Evolutionary conservation across 2,888 invertebrate species (phyloP), one percentile per base, ranked within the genome.

Genomic region (Norana najaformis): DNA sequence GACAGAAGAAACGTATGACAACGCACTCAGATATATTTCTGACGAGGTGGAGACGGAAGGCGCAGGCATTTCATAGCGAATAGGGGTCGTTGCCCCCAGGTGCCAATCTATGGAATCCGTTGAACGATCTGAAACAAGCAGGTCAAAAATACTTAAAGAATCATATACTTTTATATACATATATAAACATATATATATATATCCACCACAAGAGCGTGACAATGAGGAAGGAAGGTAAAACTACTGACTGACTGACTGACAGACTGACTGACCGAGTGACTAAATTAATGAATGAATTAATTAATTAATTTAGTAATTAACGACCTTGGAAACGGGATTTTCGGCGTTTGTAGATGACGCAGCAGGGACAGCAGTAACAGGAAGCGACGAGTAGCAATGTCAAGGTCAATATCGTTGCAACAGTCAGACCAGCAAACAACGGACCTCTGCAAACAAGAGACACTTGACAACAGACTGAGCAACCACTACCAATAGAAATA

Each of bases 331-430:
- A n/a, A 14, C 85, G 85, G 5, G 85, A 36, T 36, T 85, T 85
- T 36, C 85, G 18, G 35, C 85, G 85, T 37, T 37, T 85, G 85
- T 85, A 85, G 3, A 85, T 37, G 85, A 85, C 85, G 37, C 85
- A 85, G 37, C 35, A 85, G 0, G 85, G 85, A 85, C 85, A 85
- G 85, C 85, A 85, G 85, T 85, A 85, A 16, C 85, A 85, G 35
- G 37, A 37, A 20, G 85, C 36, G 16, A 85, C 85, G 18, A 37
- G 11, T 37, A 85, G 35, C n/a, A 85, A 85, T 5, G 85, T 85
- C n/a, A 85, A 6, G 20, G 85, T 85, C 85, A 85, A n/a, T 85
- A 85, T 20, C 20, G 37, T 35, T 18, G 85, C 85, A 3, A 85
- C 85, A 8, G 85, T 85, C 85, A 85, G 85, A 37, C 85, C 85